Evolutionary conservation across 53 echinoderm and acorn worm species (phyloP).

Genomic region (Crossaster papposus): DNA sequence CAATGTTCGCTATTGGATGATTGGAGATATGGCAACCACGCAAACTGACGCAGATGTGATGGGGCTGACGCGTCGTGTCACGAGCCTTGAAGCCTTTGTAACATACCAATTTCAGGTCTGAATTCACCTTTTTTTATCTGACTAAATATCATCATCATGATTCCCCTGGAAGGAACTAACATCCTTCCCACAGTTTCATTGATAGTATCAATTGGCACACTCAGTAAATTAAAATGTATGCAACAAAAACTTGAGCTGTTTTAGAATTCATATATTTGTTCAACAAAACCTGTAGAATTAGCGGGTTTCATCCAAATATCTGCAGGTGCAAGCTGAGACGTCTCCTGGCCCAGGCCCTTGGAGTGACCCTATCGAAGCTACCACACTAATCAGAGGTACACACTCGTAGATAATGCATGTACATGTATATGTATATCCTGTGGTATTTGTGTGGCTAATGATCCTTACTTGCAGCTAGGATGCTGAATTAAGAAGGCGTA

Average conservation of each 20-base stretch:
- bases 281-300: background rate
- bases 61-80: background rate
- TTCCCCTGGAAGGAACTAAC: background rate
- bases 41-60: background rate
- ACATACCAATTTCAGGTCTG: background rate
- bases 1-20: constrained; percentile 10
- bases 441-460: no score
- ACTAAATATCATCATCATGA: background rate
- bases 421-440: no score
- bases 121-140: background rate
- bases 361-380: background rate
- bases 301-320: background rate
- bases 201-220: no score
- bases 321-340: background rate
- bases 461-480: no score
- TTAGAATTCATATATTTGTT: background rate
- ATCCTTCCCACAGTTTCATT: background rate
- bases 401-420: background rate
- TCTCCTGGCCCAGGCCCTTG: background rate
- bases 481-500: no score
- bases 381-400: background rate
- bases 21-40: background rate
- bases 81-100: background rate
- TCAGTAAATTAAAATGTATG: no score
- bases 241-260: background rate